Base-by-base conservation (phyloP, 2,888 invertebrate genomes). In the Amblyjoppa fuscipennis region DNA sequence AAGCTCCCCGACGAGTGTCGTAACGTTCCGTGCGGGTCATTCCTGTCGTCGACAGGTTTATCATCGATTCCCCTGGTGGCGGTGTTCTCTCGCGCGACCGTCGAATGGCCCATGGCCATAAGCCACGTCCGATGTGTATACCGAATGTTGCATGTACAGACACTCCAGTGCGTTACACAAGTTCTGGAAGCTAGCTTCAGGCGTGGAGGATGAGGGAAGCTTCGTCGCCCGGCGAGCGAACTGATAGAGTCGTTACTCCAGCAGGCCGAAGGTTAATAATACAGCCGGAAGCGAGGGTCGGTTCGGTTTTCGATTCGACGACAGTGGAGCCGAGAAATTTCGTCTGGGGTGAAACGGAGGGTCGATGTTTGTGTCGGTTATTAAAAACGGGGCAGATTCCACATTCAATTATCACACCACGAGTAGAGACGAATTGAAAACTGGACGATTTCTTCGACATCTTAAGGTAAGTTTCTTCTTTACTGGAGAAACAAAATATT, bases 41-140 rank as follows among this genome's bases (percentile, higher is more conserved):
- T 85, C 28, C 85, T 83, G 85, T 68, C 80, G 69, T 53, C 69
- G 80, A 85, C 85, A 77, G 80, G 83, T 83, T 85, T 85, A 85
- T 85, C 82, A 85, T 83, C 74, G 83, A 83, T 83, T 83, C 68
- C 61, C 83, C 74, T 53, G 28, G 34, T 45, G 61, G 61, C 53
- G 41, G 28, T 75, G 28, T 59, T 66, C 64, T 28, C 77, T 53
- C 45, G 69, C 13, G 66, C 76, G 76, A 16, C 61, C 41, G 34
- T 25, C 79, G 73, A 85, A 80, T 75, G 70, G 64, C 71, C 64
- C 69, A 53, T 82, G 49, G 68, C 25, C 13, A 66, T 28, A 34
- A 56, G 45, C 81, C 13, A 31, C 68, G 16, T 25, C 20, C 41
- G 38, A 49, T 25, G 74, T 16, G 31, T 13, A 41, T 16, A 38